Evolutionary conservation across 2,797 vertebrate genomes (phyloP).

Genomic region (Tarsius wallacei): DNA sequence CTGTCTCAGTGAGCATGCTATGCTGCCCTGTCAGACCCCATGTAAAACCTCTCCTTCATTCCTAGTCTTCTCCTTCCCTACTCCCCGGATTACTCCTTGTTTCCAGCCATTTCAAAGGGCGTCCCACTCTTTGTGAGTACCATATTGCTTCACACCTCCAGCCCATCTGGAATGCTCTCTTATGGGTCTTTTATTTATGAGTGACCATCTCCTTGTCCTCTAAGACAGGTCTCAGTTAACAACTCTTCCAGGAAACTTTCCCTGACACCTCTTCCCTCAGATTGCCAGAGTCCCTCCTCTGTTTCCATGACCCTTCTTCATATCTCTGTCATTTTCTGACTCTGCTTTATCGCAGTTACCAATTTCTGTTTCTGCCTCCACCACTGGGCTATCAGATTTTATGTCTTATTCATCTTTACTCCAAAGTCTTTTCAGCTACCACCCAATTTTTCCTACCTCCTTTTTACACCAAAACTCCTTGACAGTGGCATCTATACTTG

Average conservation of each 20-base stretch:
- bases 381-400: fast-evolving
- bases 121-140: too few species aligned
- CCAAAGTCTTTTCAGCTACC: not conserved
- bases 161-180: not conserved
- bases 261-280: not conserved
- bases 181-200: not conserved
- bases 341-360: fast-evolving
- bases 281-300: not conserved
- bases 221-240: too few species aligned
- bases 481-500: not conserved
- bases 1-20: too few species aligned
- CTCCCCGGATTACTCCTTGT: not conserved
- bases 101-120: not conserved
- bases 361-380: not conserved
- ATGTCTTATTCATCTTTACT: not conserved
- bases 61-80: not conserved
- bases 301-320: not conserved
- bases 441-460: not conserved
- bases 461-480: not conserved
- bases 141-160: not conserved
- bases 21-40: not conserved
- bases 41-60: not conserved
- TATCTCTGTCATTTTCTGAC: too few species aligned
- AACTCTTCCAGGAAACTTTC: not conserved
- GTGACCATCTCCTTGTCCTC: not conserved